Base-by-base conservation (phyloP, 2,888 invertebrate species). In the Furcula furcula region DNA sequence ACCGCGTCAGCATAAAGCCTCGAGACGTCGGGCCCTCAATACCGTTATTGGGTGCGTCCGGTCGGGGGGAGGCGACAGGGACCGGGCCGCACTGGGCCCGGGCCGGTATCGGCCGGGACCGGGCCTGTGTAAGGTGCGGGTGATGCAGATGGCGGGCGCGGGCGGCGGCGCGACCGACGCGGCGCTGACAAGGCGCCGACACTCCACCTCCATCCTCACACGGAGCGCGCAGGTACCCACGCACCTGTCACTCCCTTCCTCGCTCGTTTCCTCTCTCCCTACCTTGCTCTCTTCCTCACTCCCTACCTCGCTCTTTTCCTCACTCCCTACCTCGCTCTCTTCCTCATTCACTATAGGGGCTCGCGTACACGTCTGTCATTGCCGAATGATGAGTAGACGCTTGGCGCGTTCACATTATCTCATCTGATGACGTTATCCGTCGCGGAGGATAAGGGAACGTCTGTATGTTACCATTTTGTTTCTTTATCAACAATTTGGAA, bases 201-300 rank as follows among this genome's bases (percentile, higher is more conserved):
- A 94, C 91, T 94, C 94, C 87, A 93, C 94, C 75, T 92, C 92
- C 75, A 90, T 92, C 87, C 90, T 92, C 84, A 90, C 89, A 72
- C 86, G 90, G 84, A 91, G 86, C 87, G 90, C 89, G 73, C 91
- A 91, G 91, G 91, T 91, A 91, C 59, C 53, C 37, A 48, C 50
- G 31, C 25, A 21, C 37, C 21, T n/a, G 37, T 36, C 29, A 33
- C 29, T 21, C 15, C 29, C 34, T 34, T 29, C n/a, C 37, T 7
- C 34, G 9, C 15, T 22, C 16, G n/a, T n/a, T n/a, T n/a, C n/a
- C n/a, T n/a, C n/a, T n/a, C n/a, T n/a, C n/a, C n/a, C n/a, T n/a
- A n/a, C n/a, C n/a, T n/a, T n/a, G n/a, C n/a, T n/a, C n/a, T n/a
- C n/a, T n/a, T n/a, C n/a, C n/a, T n/a, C n/a, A n/a, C n/a, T n/a